Conservation (phyloP, 1,140 invertebrate genomes). For the Hyles vespertilio region DNA sequence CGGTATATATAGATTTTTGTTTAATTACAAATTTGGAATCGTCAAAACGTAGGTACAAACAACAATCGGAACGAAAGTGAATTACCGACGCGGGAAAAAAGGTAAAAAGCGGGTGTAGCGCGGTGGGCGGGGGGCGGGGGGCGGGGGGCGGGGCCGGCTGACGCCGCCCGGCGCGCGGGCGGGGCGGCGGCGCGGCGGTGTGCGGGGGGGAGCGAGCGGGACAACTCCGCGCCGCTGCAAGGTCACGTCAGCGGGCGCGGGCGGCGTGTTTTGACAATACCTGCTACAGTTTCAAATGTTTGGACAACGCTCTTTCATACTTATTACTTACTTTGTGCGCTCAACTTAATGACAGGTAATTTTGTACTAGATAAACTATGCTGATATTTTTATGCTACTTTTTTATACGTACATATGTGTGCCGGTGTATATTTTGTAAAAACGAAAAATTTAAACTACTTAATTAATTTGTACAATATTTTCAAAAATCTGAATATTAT, state of each 20-base stretch:
- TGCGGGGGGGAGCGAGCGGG: neutral
- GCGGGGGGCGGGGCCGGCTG: slow-evolving; percentile 43
- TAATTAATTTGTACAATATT: too few species aligned
- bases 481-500: too few species aligned
- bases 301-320: neutral
- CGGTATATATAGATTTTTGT: too few species aligned
- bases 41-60: slow-evolving; percentile 14
- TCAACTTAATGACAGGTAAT: too few species aligned
- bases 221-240: slow-evolving; percentile 33
- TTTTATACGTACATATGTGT: too few species aligned
- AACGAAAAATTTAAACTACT: too few species aligned
- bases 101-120: slow-evolving; percentile 36
- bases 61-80: slow-evolving; percentile 28
- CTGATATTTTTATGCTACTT: too few species aligned
- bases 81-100: slow-evolving; percentile 34
- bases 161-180: slow-evolving; percentile 38
- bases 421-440: too few species aligned
- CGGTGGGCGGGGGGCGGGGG: slow-evolving; percentile 52
- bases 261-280: slow-evolving; percentile 1
- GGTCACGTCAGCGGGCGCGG: slow-evolving; percentile 26
- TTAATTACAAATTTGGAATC: neutral
- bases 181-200: slow-evolving; percentile 25
- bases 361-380: too few species aligned
- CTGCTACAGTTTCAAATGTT: too few species aligned
- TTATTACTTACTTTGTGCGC: too few species aligned